phyloP scores from a whole-genome alignment of 2,797 vertebrate genomes.

The Callimico goeldii region DNA sequence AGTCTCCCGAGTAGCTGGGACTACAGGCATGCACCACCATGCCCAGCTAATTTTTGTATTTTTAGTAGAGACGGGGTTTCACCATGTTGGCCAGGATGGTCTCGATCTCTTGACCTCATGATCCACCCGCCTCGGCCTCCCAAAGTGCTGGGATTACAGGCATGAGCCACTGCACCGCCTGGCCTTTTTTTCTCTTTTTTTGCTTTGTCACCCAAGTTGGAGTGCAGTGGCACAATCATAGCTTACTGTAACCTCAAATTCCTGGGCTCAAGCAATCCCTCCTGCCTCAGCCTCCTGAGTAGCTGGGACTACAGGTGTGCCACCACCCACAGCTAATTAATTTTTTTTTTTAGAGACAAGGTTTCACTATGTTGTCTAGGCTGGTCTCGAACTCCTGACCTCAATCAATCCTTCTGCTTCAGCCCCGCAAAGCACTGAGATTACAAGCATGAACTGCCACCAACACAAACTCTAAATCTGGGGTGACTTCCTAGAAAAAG shows the following conservation, averaged over 20 bases:
- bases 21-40: accelerated
- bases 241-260: not conserved
- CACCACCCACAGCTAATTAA: not conserved
- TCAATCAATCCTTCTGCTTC: not conserved
- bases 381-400: not conserved
- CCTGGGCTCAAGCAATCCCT: not conserved
- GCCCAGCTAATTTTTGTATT: too few relatives aligned
- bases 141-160: too few relatives aligned
- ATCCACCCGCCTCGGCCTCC: too few relatives aligned
- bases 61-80: too few relatives aligned
- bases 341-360: not conserved
- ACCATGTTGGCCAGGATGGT: too few relatives aligned
- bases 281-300: not conserved
- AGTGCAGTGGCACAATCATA: not conserved
- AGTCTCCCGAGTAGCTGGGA: too few relatives aligned
- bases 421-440: not conserved
- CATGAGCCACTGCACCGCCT: too few relatives aligned
- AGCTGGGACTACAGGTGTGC: not conserved
- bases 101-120: too few relatives aligned
- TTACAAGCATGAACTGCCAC: not conserved
- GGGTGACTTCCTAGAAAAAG: not conserved
- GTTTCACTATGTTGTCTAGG: not conserved
- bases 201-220: not conserved
- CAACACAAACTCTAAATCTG: not conserved
- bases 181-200: not conserved